Evolutionary conservation across 2,888 invertebrate species (phyloP).

Genomic region (Lobophora halterata): DNA sequence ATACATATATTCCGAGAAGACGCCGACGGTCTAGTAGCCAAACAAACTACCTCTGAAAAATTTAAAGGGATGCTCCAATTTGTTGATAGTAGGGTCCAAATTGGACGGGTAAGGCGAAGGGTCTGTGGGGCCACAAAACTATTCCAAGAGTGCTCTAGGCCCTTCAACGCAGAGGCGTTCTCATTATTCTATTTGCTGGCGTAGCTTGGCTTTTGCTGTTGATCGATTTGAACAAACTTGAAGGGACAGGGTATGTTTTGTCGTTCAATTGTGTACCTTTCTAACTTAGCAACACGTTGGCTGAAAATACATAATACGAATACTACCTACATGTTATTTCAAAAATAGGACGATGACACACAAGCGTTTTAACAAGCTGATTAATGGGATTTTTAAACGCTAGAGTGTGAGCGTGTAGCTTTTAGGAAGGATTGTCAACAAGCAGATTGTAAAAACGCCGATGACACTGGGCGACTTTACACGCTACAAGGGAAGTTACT

Average conservation of each 20-base stretch:
- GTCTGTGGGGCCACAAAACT: conserved; percentile 39
- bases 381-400: neutral
- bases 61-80: conserved; percentile 40
- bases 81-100: conserved; percentile 34
- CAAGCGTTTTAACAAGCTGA: conserved; percentile 1
- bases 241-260: conserved; percentile 3
- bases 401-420: too few relatives aligned
- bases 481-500: too few relatives aligned
- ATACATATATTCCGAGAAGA: too few relatives aligned
- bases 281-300: too few relatives aligned
- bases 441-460: too few relatives aligned
- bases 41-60: conserved; percentile 33
- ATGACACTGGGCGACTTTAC: too few relatives aligned
- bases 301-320: too few relatives aligned
- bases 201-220: conserved; percentile 15
- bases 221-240: conserved; percentile 12
- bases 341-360: too few relatives aligned
- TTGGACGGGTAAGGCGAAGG: conserved; percentile 33
- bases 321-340: too few relatives aligned
- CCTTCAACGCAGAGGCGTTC: conserved; percentile 13
- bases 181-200: conserved; percentile 23
- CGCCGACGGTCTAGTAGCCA: conserved; percentile 30
- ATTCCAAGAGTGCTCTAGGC: conserved; percentile 26
- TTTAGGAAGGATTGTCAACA: too few relatives aligned
- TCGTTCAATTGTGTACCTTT: neutral